phyloP scores from a whole-genome alignment of 2,113 vertebrate species.

The Ciconia boyciana region DNA sequence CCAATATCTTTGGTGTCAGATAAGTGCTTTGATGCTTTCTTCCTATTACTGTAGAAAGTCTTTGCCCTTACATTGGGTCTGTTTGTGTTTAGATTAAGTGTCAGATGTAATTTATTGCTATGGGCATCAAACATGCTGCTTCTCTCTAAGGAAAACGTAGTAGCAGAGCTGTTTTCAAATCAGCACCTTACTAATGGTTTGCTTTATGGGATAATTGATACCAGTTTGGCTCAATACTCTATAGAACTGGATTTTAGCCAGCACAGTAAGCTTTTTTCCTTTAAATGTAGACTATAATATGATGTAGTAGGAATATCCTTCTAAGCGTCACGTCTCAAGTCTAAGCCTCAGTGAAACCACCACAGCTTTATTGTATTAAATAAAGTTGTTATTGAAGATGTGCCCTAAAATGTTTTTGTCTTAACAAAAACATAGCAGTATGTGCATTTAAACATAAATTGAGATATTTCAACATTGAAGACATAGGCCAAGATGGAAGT shows the following conservation, averaged over 20 bases:
- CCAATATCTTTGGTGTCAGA: background rate
- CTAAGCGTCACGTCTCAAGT: background rate
- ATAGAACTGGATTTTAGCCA: background rate
- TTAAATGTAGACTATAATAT: background rate
- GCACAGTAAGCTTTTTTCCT: background rate
- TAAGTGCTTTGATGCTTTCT: background rate
- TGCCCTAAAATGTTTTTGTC: background rate
- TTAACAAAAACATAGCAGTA: background rate
- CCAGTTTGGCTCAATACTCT: background rate
- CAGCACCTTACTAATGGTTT: background rate
- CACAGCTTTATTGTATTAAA: background rate
- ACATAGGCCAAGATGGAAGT: background rate
- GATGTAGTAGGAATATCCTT: background rate
- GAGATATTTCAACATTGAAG: background rate
- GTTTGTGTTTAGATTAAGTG: background rate
- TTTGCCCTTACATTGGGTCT: background rate
- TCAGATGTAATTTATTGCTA: background rate
- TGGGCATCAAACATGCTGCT: background rate
- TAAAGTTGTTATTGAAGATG: background rate
- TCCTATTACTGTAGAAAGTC: background rate
- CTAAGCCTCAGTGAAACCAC: background rate
- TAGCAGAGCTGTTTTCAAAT: background rate
- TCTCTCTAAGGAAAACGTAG: background rate
- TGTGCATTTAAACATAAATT: background rate
- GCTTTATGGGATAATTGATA: slow-evolving; percentile 24